Evolutionary conservation across 1,140 invertebrate species (phyloP).

Genomic region (Halesus radiatus): DNA sequence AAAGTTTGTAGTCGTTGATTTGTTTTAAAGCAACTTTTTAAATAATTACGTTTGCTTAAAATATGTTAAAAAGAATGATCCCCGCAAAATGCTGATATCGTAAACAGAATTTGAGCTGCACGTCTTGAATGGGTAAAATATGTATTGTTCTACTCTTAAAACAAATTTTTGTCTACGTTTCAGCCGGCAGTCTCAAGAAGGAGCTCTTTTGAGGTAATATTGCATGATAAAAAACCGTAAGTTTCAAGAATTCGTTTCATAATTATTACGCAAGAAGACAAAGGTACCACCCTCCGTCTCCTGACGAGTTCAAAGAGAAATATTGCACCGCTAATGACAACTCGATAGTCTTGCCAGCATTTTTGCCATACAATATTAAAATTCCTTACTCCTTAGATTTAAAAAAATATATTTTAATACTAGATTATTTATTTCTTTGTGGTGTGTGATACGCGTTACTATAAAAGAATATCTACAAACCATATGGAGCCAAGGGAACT

Average conservation of each 20-base stretch:
- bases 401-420: too few species aligned
- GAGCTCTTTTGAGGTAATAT: conserved; percentile 2
- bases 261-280: conserved; percentile 54
- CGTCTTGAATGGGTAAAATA: not conserved
- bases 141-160: not conserved
- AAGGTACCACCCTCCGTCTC: conserved; percentile 19
- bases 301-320: conserved; percentile 34
- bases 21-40: too few species aligned
- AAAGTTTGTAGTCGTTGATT: too few species aligned
- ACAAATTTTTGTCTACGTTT: not conserved
- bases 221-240: conserved; percentile 26
- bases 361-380: conserved; percentile 55
- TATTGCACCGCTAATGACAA: conserved; percentile 48
- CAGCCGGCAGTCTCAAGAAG: conserved; percentile 4
- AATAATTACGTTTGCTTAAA: too few species aligned
- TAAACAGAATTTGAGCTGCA: too few species aligned
- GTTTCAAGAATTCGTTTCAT: conserved; percentile 40
- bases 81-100: too few species aligned
- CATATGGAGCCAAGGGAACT: too few species aligned
- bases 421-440: too few species aligned
- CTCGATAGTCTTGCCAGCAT: conserved; percentile 45
- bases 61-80: too few species aligned
- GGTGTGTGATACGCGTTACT: too few species aligned
- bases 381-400: conserved; percentile 20
- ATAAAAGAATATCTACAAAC: too few species aligned